phyloP scores from a whole-genome alignment of 1,140 invertebrate genomes.

The Lepidostoma basale region DNA sequence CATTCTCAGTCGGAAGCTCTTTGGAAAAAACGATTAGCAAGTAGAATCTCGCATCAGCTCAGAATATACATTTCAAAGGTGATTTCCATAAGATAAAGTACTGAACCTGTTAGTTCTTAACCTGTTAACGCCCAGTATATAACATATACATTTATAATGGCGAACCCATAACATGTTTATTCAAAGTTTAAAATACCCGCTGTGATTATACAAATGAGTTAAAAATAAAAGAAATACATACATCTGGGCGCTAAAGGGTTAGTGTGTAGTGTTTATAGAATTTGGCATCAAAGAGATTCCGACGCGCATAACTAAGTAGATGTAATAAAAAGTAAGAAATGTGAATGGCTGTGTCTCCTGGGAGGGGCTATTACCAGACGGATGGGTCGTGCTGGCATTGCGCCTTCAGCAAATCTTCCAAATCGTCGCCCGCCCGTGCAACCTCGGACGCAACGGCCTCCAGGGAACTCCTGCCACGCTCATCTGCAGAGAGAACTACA shows the following conservation, averaged over 20 bases:
- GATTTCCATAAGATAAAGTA: no score
- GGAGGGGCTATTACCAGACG: constrained; percentile 38
- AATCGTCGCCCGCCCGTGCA: constrained; percentile 50
- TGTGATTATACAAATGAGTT: no score
- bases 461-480: constrained; percentile 49
- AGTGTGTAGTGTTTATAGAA: no score
- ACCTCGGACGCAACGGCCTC: constrained; percentile 48
- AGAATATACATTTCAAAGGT: no score
- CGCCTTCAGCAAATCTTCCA: constrained; percentile 40
- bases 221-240: no score
- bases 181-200: no score
- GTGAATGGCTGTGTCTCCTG: not conserved
- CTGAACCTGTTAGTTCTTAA: no score
- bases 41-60: no score
- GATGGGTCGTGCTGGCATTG: constrained; percentile 36
- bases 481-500: constrained; percentile 63
- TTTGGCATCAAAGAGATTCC: constrained; percentile 6
- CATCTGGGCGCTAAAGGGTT: no score
- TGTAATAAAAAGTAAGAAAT: constrained; percentile 18
- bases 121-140: no score
- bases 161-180: no score
- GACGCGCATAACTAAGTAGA: not conserved
- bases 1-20: not conserved
- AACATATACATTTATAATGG: no score
- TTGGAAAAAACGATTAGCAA: not conserved